phyloP scores from a whole-genome alignment of 2,888 invertebrate genomes.

The Rotaria magnacalcarata region DNA sequence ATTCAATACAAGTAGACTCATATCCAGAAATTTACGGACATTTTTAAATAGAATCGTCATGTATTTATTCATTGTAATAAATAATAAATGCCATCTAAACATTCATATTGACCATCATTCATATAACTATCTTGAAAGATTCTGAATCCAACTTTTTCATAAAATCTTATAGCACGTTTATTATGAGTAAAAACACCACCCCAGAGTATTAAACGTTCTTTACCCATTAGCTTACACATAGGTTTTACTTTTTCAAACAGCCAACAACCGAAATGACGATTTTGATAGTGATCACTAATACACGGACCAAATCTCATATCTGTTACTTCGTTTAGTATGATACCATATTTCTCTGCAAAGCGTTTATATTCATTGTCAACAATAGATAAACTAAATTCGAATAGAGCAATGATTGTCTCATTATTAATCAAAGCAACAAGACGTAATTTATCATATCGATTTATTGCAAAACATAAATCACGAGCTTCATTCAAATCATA shows the following conservation, averaged over 20 bases:
- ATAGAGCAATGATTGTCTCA: neutral
- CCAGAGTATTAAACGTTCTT: neutral
- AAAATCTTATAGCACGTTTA: neutral
- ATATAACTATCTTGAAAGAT: neutral
- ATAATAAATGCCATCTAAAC: neutral
- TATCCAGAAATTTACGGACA: neutral
- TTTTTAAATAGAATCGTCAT: neutral
- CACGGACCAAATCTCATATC: neutral
- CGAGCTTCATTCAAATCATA: neutral
- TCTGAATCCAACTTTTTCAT: neutral
- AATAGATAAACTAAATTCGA: neutral
- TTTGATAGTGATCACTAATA: slow-evolving; percentile 7
- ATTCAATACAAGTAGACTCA: neutral
- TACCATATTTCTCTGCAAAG: neutral
- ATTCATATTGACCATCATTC: neutral
- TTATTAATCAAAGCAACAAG: neutral
- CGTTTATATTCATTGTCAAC: neutral
- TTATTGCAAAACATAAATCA: neutral
- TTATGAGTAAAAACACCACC: neutral
- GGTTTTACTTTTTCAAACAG: neutral
- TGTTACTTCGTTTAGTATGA: neutral
- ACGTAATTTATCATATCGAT: slow-evolving; percentile 27
- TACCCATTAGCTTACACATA: neutral
- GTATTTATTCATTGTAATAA: neutral
- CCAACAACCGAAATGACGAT: neutral